Evolutionary conservation across 2,113 vertebrate genomes (phyloP).

Genomic region (Pleuronectes platessa): DNA sequence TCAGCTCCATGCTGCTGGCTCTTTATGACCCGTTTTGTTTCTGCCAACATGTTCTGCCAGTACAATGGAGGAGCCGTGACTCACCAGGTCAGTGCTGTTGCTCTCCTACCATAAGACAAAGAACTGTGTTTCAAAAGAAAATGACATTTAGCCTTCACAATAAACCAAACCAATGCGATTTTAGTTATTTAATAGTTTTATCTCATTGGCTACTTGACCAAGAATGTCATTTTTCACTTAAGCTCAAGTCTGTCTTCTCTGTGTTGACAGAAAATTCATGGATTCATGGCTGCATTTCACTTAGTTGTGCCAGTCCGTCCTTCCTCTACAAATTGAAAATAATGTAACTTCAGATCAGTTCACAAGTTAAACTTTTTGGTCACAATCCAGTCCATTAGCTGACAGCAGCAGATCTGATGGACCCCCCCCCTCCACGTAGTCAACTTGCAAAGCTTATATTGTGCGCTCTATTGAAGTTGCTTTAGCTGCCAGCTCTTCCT

Average conservation of each 20-base stretch:
- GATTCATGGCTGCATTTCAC: background rate
- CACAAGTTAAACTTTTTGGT: no score
- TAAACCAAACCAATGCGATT: background rate
- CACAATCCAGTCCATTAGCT: no score
- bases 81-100: background rate
- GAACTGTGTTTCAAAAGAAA: background rate
- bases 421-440: no score
- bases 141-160: background rate
- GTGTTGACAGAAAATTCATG: background rate
- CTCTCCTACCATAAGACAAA: background rate
- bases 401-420: no score
- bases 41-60: slow-evolving; percentile 7
- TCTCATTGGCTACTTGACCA: background rate
- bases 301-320: no score
- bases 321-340: no score
- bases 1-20: slow-evolving; percentile 10
- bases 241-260: background rate
- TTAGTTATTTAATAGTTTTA: background rate
- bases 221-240: no score
- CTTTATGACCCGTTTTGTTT: slow-evolving; percentile 26
- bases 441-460: no score
- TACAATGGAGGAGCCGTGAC: background rate
- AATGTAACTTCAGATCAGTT: no score
- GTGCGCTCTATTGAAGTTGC: no score
- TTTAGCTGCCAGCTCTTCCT: no score